phyloP scores from a whole-genome alignment of 2,113 vertebrate genomes.

The Vanacampus margaritifer region DNA sequence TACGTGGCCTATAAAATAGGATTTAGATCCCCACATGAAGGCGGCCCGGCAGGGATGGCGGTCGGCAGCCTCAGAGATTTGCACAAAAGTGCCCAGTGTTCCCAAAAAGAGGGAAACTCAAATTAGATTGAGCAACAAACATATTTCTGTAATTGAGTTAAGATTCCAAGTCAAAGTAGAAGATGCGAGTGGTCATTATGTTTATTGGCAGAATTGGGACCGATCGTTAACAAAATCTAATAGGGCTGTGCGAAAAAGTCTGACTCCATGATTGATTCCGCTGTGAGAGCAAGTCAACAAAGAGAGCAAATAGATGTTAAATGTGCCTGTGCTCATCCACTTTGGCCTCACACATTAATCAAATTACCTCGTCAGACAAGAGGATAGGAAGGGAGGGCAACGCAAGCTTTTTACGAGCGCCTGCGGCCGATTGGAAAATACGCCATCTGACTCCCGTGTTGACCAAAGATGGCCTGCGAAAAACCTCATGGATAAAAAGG shows the following conservation, averaged over 20 bases:
- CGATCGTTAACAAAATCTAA: slow-evolving; percentile 61
- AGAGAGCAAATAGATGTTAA: slow-evolving; percentile 36
- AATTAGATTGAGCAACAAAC: slow-evolving; percentile 62
- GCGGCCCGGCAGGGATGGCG: slow-evolving; percentile 7
- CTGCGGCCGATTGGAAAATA: slow-evolving; percentile 23
- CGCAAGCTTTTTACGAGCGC: slow-evolving; percentile 22
- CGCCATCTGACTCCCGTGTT: slow-evolving; percentile 24
- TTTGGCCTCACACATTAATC: slow-evolving; percentile 48
- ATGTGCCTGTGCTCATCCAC: slow-evolving; percentile 25
- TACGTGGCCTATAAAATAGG: slow-evolving; percentile 43
- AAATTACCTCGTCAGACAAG: slow-evolving; percentile 35
- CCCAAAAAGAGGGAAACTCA: slow-evolving; percentile 34
- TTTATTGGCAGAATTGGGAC: slow-evolving; percentile 64
- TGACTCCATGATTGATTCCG: slow-evolving; percentile 10
- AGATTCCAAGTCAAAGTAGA: slow-evolving; percentile 57
- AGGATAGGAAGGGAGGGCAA: not conserved
- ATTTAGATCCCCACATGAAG: slow-evolving; percentile 55
- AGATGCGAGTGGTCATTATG: slow-evolving; percentile 59
- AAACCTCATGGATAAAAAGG: slow-evolving; percentile 29
- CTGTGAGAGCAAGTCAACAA: slow-evolving; percentile 38
- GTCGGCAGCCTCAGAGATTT: slow-evolving; percentile 32
- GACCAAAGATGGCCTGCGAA: slow-evolving; percentile 46
- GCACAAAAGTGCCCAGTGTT: slow-evolving; percentile 58
- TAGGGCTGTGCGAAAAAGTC: slow-evolving; percentile 29
- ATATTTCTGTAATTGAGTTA: slow-evolving; percentile 63